phyloP scores from a whole-genome alignment of 2,888 invertebrate genomes.

The Koerneria pararmatus region DNA sequence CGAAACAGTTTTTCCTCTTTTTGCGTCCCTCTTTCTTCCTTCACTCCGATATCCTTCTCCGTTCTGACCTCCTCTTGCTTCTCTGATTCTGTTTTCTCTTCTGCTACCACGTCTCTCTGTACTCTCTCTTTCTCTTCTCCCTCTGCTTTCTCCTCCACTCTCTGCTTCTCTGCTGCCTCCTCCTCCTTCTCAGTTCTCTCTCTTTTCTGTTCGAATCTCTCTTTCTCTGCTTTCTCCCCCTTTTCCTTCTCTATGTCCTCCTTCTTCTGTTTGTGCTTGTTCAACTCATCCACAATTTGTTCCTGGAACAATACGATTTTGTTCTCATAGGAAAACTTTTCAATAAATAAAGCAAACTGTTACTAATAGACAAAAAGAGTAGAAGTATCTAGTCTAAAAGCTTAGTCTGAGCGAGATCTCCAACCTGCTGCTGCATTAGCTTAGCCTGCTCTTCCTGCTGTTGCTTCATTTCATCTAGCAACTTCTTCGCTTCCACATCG shows the following conservation, averaged over 20 bases:
- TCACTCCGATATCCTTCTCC: neutral
- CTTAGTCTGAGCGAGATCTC: neutral
- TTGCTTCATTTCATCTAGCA: conserved; percentile 42
- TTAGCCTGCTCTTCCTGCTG: conserved; percentile 41
- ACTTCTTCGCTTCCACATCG: conserved; percentile 13
- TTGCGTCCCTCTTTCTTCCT: too few species aligned
- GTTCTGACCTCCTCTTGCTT: neutral
- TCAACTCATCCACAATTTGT: conserved; percentile 40
- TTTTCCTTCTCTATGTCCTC: conserved; percentile 15
- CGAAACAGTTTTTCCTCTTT: too few species aligned
- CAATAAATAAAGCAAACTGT: neutral
- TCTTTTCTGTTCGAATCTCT: neutral
- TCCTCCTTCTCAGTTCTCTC: neutral
- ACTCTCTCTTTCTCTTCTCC: neutral
- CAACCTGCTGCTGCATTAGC: conserved; percentile 35
- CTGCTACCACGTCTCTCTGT: neutral
- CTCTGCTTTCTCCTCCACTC: conserved; percentile 11
- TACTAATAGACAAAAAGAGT: neutral
- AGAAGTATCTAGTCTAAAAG: neutral
- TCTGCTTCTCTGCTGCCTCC: neutral
- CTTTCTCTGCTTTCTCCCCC: conserved; percentile 7
- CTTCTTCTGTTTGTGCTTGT: conserved; percentile 32
- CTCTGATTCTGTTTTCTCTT: neutral
- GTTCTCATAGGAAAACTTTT: neutral
- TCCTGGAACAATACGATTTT: conserved; percentile 26